These are phyloP conservation scores for Dusona sp. DNA, from an alignment of 2,888 invertebrate species.

Conservation along the genomic window DNA sequence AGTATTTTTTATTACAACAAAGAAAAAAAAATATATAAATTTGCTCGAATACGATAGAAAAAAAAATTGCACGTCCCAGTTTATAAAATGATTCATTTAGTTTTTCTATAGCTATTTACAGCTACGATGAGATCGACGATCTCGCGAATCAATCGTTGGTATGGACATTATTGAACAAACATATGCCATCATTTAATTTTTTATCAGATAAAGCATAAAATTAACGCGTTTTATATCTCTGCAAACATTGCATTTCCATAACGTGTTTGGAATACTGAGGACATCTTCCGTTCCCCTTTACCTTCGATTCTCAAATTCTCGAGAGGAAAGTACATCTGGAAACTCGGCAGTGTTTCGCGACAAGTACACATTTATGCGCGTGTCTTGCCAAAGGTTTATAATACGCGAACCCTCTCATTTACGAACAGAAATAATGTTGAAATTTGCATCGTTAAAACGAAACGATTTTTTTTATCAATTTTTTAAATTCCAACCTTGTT, in stretches of 20 bases:
- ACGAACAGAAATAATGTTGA: neutral
- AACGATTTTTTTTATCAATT: neutral
- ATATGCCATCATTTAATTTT: neutral
- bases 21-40: too few species aligned
- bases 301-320: slow-evolving; percentile 18
- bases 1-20: too few species aligned
- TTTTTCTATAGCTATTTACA: neutral
- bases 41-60: neutral
- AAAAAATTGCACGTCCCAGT: neutral
- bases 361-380: slow-evolving; percentile 20
- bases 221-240: slow-evolving; percentile 15
- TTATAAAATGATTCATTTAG: neutral
- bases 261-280: slow-evolving; percentile 22
- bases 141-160: neutral
- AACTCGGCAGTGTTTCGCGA: slow-evolving; percentile 16
- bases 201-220: neutral
- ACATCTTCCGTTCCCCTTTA: slow-evolving; percentile 18
- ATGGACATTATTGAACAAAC: neutral
- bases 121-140: neutral
- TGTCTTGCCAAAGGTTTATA: slow-evolving; percentile 18
- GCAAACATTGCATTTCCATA: slow-evolving; percentile 22
- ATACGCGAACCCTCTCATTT: neutral
- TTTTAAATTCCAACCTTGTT: neutral
- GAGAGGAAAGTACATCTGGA: slow-evolving; percentile 20
- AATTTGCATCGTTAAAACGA: neutral